phyloP scores from a whole-genome alignment of 2,888 invertebrate genomes.

The Venustoraphidia nigricollis region DNA sequence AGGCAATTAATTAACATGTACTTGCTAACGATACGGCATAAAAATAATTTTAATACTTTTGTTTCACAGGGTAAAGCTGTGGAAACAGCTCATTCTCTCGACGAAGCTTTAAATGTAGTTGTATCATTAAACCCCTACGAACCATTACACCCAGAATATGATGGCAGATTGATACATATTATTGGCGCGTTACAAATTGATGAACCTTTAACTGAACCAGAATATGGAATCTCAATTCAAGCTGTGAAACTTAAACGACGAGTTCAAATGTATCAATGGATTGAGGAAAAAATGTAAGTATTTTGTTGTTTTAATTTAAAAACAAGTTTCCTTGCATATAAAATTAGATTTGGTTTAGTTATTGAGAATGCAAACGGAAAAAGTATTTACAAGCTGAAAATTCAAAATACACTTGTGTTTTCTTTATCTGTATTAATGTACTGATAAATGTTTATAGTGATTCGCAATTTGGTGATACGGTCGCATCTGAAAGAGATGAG shows the following conservation, averaged over 20 bases:
- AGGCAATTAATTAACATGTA: slow-evolving; percentile 11
- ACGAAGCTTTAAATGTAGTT: slow-evolving; percentile 56
- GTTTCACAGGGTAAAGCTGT: slow-evolving; percentile 56
- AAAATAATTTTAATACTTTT: slow-evolving; percentile 3
- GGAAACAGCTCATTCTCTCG: slow-evolving; percentile 58
- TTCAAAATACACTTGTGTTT: background rate
- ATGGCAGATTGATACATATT: slow-evolving; percentile 63
- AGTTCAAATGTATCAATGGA: slow-evolving; percentile 92
- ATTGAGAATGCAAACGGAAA: too few species aligned
- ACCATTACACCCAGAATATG: slow-evolving; percentile 39
- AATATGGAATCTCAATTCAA: slow-evolving; percentile 70
- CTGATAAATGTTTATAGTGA: slow-evolving; percentile 17
- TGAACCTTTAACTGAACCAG: slow-evolving; percentile 72
- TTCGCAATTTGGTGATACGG: slow-evolving; percentile 27
- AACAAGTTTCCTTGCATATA: background rate
- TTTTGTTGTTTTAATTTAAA: background rate
- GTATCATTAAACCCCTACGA: slow-evolving; percentile 30
- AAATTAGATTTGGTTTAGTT: background rate
- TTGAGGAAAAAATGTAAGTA: slow-evolving; percentile 55
- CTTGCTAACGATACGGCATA: background rate
- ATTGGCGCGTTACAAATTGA: slow-evolving; percentile 55
- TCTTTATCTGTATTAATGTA: background rate
- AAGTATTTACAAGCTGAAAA: too few species aligned
- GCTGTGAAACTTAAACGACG: slow-evolving; percentile 71
- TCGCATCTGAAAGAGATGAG: slow-evolving; percentile 35